Evolutionary conservation across 2,888 invertebrate species (phyloP).

Genomic region (Drosophila seclusa): DNA sequence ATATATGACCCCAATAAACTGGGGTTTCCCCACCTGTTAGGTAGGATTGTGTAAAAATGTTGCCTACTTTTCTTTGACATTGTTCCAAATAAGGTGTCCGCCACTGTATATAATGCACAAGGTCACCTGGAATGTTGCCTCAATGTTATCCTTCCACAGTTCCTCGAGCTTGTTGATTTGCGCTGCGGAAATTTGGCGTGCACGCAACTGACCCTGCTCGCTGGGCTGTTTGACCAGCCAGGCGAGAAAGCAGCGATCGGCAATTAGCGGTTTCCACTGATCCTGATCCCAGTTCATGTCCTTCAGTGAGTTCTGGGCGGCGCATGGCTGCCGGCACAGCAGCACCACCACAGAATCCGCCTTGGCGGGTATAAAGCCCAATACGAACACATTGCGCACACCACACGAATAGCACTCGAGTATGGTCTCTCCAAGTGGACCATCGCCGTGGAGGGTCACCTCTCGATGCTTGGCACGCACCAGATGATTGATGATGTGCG

Average conservation of each 20-base stretch:
- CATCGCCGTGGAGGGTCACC: constrained; percentile 98
- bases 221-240: constrained; percentile 99
- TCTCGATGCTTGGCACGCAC: constrained; percentile 99
- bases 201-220: constrained; percentile 97
- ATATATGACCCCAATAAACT: no score
- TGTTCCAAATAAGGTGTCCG: no score
- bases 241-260: constrained; percentile 97
- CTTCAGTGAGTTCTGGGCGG: constrained; percentile 97
- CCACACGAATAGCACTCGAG: constrained; percentile 99
- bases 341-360: constrained; percentile 99
- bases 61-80: no score
- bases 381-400: constrained; percentile 98
- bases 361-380: constrained; percentile 99
- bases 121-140: constrained; percentile 94
- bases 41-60: no score
- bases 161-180: constrained; percentile 99
- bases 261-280: constrained; percentile 99
- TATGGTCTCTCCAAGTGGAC: constrained; percentile 98
- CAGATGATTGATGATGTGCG: constrained; percentile 99
- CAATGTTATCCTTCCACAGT: constrained; percentile 99
- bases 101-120: not conserved
- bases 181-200: constrained; percentile 97
- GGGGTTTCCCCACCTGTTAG: no score
- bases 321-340: constrained; percentile 98
- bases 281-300: constrained; percentile 99